phyloP scores from a whole-genome alignment of 2,113 vertebrate genomes.

The Coryphaenoides rupestris region DNA sequence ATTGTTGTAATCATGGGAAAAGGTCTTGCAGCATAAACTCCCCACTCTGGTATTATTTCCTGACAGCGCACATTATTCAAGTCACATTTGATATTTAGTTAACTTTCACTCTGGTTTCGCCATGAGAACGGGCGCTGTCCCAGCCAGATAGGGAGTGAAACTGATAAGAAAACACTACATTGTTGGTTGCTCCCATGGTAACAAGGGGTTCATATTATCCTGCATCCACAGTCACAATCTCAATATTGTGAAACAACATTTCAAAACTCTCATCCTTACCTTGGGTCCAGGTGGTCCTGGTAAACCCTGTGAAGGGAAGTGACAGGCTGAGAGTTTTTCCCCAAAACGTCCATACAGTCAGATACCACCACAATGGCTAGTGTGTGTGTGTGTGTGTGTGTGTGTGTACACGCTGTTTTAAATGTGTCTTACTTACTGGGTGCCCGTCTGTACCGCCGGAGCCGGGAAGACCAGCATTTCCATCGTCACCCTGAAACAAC shows the following conservation, averaged over 20 bases:
- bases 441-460: conserved; percentile 23
- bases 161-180: conserved; percentile 5
- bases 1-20: too few species aligned
- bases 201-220: background rate
- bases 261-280: conserved; percentile 60
- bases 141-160: background rate
- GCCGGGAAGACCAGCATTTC: conserved; percentile 42
- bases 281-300: conserved; percentile 80
- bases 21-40: too few species aligned
- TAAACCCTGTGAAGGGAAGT: conserved; percentile 71
- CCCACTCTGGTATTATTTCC: too few species aligned
- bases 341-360: background rate
- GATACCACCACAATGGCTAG: background rate
- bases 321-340: background rate
- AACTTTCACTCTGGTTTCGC: too few species aligned
- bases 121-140: too few species aligned
- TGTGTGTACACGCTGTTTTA: background rate
- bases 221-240: conserved; percentile 20
- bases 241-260: background rate
- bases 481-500: conserved; percentile 45
- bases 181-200: conserved; percentile 18
- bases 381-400: background rate
- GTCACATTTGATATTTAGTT: too few species aligned
- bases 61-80: too few species aligned
- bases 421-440: conserved; percentile 37